Evolutionary conservation across 2,113 vertebrate species (phyloP).

Genomic region (Pycnonotus jocosus): DNA sequence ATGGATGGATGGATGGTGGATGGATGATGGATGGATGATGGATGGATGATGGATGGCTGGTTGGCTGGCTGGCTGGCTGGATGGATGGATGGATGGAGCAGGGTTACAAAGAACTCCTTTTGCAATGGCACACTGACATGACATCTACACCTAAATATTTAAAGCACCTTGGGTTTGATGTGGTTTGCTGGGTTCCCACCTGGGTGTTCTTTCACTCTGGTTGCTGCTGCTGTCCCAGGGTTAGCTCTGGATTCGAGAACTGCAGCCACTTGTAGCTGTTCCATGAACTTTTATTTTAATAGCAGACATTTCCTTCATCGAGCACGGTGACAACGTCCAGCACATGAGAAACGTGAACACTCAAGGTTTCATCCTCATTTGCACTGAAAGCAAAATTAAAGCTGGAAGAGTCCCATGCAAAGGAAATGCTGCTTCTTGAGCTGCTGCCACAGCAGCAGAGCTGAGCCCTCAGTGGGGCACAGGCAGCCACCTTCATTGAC

Average conservation of each 20-base stretch:
- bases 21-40: too few relatives aligned
- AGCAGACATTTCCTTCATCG: neutral
- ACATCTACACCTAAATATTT: neutral
- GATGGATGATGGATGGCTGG: too few relatives aligned
- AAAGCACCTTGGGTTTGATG: neutral
- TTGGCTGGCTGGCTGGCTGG: neutral
- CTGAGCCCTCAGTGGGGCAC: neutral
- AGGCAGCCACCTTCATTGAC: neutral
- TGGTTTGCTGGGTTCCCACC: neutral
- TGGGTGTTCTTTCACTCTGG: neutral
- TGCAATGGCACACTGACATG: rapidly evolving
- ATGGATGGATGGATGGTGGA: too few relatives aligned
- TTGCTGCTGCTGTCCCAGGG: too few relatives aligned
- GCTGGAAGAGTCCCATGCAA: neutral
- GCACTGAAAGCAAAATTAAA: neutral
- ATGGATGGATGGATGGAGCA: neutral
- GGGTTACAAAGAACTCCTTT: neutral
- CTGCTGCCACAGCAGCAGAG: neutral
- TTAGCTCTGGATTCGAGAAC: neutral
- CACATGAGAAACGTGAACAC: neutral
- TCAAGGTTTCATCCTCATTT: neutral
- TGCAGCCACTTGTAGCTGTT: neutral
- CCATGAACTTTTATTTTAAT: neutral
- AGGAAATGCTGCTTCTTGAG: neutral
- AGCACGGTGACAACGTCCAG: neutral